Base-by-base conservation (phyloP, 2,797 vertebrate genomes). In the Phoxinus dragarum region DNA sequence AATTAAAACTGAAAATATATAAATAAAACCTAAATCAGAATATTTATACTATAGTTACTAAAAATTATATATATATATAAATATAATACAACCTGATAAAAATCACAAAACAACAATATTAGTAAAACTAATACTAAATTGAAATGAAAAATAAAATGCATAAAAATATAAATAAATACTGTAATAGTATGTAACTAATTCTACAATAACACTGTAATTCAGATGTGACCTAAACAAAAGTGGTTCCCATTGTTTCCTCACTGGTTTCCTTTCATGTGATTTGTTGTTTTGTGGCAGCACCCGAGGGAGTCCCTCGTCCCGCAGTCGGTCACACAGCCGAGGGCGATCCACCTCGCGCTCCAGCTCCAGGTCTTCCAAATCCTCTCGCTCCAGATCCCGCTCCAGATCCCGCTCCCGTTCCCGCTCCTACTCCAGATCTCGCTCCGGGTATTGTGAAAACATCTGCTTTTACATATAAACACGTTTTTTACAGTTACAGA, bases 351-450 rank as follows among this genome's bases (percentile, higher is more conserved):
- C 97, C 0, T 99, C 98, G 1, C 96, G 95, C 6, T 99, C 98
- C 78, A 97, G 97, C 86, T 99, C 98, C 0, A 94, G 95, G 54
- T 99, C 98, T 23, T 98, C 98, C 12, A 98, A 98, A 88, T 99
- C 98, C 0, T 99, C 98, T 0, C 95, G 97, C 73, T 98, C 98
- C 5, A 97, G 97, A 38, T 99, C 98, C 0, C 90, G 95, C 0
- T 98, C 97, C 0, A 94, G 94, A 0, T 98, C 97, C 0, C 95
- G 95, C 40, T 97, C 95, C 0, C 91, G 94, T 0, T 99, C 97
- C 0, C 95, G 95, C 5, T 99, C 98, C 79, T 98, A 97, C 82
- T 99, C 98, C 0, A 93, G 95, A 2, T 97, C 96, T 0, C 94
- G 95, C 56, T 99, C 98, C 93, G 97, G 98, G 98, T 99, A 86